Evolutionary conservation across 1,140 invertebrate genomes (phyloP), one percentile per base, ranked within the genome.

Genomic region (Diabrotica undecimpunctata): DNA sequence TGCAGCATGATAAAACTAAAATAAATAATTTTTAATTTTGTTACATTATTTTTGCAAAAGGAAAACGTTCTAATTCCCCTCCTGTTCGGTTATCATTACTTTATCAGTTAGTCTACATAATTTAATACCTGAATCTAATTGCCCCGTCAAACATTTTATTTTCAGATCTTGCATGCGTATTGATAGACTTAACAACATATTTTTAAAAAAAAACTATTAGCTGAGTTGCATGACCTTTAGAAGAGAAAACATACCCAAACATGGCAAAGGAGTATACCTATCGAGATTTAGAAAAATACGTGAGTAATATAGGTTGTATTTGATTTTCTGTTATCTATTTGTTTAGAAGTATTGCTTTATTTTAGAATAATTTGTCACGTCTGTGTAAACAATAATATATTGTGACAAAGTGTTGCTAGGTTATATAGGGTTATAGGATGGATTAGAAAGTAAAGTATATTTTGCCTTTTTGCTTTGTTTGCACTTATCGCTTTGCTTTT

Each of bases 141-240:
- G 12, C 12, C 39, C 13, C 39, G 58, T 60, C 58, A 60, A 60
- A 60, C 39, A 60, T 66, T 68, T 66, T 13, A 39, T 54, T 73
- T 70, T 72, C 68, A 73, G 70, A 71, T 73, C n/a, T 65, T 72
- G 72, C 72, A 74, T 74, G 70, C 46, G 56, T 66, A 60, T 70
- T 58, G 12, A 60, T 61, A 14, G 39, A 35, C 64, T 64, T 66
- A 60, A 57, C 57, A 66, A 46, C 41, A 10, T 5, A 10, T 8
- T 3, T 46, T 46, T 46, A 5, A 5, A 59, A 5, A 59, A 66
- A 50, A 52, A 64, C 62, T 58, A 53, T 67, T 66, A 55, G 35
- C 39, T 11, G 59, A 62, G 35, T 61, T 66, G 64, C 55, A 70
- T 66, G 53, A 12, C 12, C 64, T 61, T 56, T 58, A 60, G 38